phyloP scores from a whole-genome alignment of 2,113 vertebrate species.

The Stercorarius parasiticus region DNA sequence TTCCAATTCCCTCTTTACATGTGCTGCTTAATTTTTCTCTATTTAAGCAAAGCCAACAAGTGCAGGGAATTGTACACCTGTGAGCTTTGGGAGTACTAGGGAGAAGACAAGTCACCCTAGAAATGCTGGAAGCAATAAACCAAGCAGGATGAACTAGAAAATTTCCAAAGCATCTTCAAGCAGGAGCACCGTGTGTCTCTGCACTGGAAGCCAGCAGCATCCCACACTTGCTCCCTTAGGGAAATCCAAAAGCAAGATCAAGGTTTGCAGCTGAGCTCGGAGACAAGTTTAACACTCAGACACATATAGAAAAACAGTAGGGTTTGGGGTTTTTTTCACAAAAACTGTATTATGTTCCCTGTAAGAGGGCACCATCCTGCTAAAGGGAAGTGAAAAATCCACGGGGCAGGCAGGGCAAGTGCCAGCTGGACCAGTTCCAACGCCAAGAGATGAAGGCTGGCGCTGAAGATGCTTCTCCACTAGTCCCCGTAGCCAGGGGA shows the following conservation, averaged over 20 bases:
- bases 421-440: accelerated
- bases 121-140: neutral
- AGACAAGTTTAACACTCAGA: neutral
- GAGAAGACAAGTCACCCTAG: neutral
- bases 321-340: neutral
- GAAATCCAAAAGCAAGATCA: neutral
- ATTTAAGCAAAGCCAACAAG: neutral
- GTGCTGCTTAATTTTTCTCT: neutral
- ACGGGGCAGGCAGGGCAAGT: accelerated
- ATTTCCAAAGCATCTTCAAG: neutral
- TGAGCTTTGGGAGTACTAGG: neutral
- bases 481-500: neutral
- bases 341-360: neutral
- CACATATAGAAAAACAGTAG: accelerated
- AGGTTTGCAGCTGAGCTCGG: neutral
- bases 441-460: neutral
- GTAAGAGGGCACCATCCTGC: neutral
- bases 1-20: neutral
- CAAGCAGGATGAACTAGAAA: neutral
- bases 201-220: neutral
- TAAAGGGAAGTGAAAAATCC: neutral
- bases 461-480: neutral
- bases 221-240: neutral
- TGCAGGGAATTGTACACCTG: neutral
- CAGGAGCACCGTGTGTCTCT: neutral